phyloP scores from a whole-genome alignment of 2,888 invertebrate genomes.

The Tipula unca region DNA sequence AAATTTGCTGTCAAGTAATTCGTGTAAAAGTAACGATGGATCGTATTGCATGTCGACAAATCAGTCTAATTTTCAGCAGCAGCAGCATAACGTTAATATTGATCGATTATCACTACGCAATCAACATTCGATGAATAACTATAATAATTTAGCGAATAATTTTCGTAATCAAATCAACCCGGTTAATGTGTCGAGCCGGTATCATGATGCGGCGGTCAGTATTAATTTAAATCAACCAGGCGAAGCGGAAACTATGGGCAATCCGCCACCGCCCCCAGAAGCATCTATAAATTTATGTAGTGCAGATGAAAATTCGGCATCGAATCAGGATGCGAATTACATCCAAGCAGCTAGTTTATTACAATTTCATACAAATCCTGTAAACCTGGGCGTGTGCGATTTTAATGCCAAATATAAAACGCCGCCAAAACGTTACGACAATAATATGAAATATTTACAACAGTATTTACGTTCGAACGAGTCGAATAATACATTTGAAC shows the following conservation, averaged over 20 bases:
- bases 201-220: background rate
- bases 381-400: conserved; percentile 23
- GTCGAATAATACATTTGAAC: background rate
- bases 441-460: conserved; percentile 20
- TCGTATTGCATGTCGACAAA: conserved; percentile 35
- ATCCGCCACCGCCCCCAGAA: conserved; percentile 22
- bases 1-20: conserved; percentile 67
- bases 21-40: conserved; percentile 63
- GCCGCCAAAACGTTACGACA: conserved; percentile 20
- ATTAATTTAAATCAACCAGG: conserved; percentile 25
- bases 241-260: conserved; percentile 29
- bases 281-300: conserved; percentile 22
- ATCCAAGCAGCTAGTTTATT: background rate
- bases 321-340: background rate
- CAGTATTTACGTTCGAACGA: conserved; percentile 8
- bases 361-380: conserved; percentile 22
- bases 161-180: conserved; percentile 15
- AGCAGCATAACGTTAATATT: conserved; percentile 26
- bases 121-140: conserved; percentile 30
- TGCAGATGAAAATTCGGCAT: conserved; percentile 17
- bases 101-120: conserved; percentile 26
- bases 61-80: conserved; percentile 27
- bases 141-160: conserved; percentile 28
- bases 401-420: conserved; percentile 23
- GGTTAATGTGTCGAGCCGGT: background rate